phyloP scores from a whole-genome alignment of 1,140 invertebrate species.

The Drosophila melanica region DNA sequence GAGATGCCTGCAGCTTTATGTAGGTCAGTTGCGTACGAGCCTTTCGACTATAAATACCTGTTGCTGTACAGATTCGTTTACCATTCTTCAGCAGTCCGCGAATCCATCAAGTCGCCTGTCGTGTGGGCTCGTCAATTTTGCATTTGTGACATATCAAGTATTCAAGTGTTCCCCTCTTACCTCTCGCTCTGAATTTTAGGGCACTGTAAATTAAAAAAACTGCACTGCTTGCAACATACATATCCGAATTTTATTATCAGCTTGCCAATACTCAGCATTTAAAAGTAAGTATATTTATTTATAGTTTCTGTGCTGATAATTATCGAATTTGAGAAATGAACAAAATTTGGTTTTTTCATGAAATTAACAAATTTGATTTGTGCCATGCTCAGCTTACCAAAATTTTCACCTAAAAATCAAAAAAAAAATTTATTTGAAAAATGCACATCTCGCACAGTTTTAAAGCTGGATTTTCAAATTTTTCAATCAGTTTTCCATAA shows the following conservation, averaged over 20 bases:
- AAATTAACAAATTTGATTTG: no score
- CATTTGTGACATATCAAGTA: neutral
- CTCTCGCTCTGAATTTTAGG: neutral
- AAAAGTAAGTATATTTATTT: conserved; percentile 2
- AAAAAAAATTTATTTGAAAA: no score
- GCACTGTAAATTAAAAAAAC: conserved; percentile 15
- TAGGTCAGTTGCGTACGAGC: neutral
- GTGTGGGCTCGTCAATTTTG: conserved; percentile 8
- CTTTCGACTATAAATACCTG: conserved; percentile 39
- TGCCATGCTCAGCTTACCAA: no score
- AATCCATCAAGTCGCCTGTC: conserved; percentile 22
- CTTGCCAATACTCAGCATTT: conserved; percentile 27
- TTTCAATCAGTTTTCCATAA: no score
- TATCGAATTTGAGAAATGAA: no score
- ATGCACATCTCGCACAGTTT: no score
- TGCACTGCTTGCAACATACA: conserved; percentile 1
- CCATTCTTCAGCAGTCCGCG: conserved; percentile 26
- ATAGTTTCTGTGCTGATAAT: no score
- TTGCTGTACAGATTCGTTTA: conserved; percentile 21
- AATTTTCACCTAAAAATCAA: no score
- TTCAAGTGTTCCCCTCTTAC: neutral
- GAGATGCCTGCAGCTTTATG: conserved; percentile 24
- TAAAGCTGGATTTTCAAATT: no score
- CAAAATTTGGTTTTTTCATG: no score
- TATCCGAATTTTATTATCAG: neutral